phyloP scores from a whole-genome alignment of 2,888 invertebrate species.

The Electrophaes corylata region DNA sequence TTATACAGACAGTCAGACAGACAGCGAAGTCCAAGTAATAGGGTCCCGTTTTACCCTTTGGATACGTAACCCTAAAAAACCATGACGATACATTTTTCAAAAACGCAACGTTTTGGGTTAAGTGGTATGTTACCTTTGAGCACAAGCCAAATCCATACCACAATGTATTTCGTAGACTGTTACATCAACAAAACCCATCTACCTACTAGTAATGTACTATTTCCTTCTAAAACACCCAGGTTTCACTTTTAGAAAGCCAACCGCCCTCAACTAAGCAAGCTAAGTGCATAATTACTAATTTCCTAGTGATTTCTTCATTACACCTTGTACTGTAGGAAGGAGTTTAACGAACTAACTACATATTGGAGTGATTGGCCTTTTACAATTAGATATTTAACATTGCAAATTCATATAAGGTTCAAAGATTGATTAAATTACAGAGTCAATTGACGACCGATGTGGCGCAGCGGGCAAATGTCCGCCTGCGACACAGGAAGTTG shows the following conservation, averaged over 20 bases:
- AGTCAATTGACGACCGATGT: too few relatives aligned
- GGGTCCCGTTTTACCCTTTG: too few relatives aligned
- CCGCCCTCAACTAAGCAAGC: conserved; percentile 2
- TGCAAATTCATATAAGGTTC: background rate
- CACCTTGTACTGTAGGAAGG: background rate
- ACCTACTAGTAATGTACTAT: background rate
- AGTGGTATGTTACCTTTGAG: too few relatives aligned
- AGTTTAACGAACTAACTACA: conserved; percentile 7
- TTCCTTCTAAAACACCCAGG: conserved; percentile 1
- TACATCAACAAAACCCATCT: background rate
- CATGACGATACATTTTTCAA: too few relatives aligned
- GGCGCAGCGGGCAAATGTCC: too few relatives aligned
- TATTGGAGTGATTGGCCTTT: conserved; percentile 12
- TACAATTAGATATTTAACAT: conserved; percentile 7
- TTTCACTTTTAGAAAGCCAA: conserved; percentile 14
- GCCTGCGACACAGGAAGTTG: too few relatives aligned
- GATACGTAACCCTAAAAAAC: too few relatives aligned
- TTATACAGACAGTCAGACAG: too few relatives aligned
- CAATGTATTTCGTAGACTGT: background rate
- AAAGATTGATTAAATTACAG: too few relatives aligned
- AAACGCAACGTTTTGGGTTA: too few relatives aligned
- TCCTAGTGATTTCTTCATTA: conserved; percentile 13
- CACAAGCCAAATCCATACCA: background rate
- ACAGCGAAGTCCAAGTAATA: too few relatives aligned
- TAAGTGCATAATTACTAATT: conserved; percentile 9